These are phyloP conservation scores for Coptodon rendalli DNA, from an alignment of 2,113 vertebrate genomes.

Conservation along the genomic window DNA sequence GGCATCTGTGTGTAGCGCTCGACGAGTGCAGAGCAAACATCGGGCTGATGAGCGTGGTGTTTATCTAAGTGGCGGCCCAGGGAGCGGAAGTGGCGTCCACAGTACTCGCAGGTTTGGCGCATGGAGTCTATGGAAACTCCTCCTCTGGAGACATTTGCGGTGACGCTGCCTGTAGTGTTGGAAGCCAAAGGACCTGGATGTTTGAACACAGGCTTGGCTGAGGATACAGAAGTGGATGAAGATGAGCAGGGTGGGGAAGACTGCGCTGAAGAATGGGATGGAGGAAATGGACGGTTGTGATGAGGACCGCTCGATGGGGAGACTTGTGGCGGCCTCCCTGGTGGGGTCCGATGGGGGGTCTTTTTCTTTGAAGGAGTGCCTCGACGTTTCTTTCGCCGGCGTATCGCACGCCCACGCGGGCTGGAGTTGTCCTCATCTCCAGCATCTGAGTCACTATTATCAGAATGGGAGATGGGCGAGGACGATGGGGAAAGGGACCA, in stretches of 20 bases:
- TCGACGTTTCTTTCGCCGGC: constrained; percentile 53
- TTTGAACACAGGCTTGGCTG: constrained; percentile 64
- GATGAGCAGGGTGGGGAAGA: constrained; percentile 32
- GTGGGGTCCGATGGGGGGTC: constrained; percentile 34
- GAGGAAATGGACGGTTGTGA: constrained; percentile 17
- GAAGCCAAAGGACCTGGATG: constrained; percentile 48
- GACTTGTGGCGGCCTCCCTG: neutral
- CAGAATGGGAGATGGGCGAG: constrained; percentile 74
- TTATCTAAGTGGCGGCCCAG: constrained; percentile 74
- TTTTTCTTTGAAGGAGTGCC: constrained; percentile 59
- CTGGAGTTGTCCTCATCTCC: constrained; percentile 53
- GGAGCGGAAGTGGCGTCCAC: constrained; percentile 73
- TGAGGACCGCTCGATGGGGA: neutral
- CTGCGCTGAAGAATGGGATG: constrained; percentile 8
- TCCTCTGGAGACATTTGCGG: constrained; percentile 19
- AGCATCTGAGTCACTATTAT: constrained; percentile 67
- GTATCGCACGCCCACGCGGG: constrained; percentile 29
- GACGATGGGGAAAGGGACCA: constrained; percentile 78
- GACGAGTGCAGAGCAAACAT: constrained; percentile 66
- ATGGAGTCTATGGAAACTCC: constrained; percentile 50
- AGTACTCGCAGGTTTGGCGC: constrained; percentile 73
- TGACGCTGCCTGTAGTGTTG: neutral
- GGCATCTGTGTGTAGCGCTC: constrained; percentile 66
- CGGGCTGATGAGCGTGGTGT: constrained; percentile 73
- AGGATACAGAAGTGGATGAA: constrained; percentile 17